These are phyloP conservation scores for Melieria crassipennis DNA, from an alignment of 2,888 invertebrate genomes.

Conservation along the genomic window DNA sequence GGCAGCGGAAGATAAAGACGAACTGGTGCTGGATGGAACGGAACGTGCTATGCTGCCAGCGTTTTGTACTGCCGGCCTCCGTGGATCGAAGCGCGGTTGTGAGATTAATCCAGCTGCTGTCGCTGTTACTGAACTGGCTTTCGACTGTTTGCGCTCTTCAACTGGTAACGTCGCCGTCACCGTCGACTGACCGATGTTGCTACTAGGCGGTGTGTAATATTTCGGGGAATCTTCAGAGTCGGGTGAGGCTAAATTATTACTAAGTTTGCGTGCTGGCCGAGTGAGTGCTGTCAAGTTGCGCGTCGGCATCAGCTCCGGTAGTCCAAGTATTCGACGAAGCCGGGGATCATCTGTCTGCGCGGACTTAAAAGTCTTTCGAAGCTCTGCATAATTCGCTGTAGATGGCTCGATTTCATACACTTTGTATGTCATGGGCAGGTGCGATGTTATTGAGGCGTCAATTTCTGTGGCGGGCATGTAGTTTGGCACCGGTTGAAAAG, in stretches of 20 bases:
- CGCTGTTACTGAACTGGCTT: constrained; percentile 17
- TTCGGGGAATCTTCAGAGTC: constrained; percentile 48
- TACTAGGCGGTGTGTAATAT: constrained; percentile 46
- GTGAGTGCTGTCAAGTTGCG: constrained; percentile 40
- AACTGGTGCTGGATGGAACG: constrained; percentile 22
- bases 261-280: constrained; percentile 45
- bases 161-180: constrained; percentile 23
- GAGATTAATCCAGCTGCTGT: constrained; percentile 12
- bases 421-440: constrained; percentile 78
- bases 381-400: constrained; percentile 78
- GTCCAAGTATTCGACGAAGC: constrained; percentile 73
- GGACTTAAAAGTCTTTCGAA: constrained; percentile 75
- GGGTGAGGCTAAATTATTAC: constrained; percentile 53
- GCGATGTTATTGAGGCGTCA: constrained; percentile 82
- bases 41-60: neutral
- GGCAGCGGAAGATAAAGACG: constrained; percentile 32
- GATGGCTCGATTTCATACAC: constrained; percentile 72
- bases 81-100: constrained; percentile 58
- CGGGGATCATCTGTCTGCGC: constrained; percentile 78
- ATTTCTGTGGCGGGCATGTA: constrained; percentile 88
- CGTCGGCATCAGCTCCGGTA: constrained; percentile 66
- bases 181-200: constrained; percentile 35
- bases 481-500: constrained; percentile 82
- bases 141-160: constrained; percentile 29
- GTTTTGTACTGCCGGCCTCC: constrained; percentile 51